These are phyloP conservation scores for Siniperca chuatsi DNA, from an alignment of 2,113 vertebrate species.

Conservation along the genomic window DNA sequence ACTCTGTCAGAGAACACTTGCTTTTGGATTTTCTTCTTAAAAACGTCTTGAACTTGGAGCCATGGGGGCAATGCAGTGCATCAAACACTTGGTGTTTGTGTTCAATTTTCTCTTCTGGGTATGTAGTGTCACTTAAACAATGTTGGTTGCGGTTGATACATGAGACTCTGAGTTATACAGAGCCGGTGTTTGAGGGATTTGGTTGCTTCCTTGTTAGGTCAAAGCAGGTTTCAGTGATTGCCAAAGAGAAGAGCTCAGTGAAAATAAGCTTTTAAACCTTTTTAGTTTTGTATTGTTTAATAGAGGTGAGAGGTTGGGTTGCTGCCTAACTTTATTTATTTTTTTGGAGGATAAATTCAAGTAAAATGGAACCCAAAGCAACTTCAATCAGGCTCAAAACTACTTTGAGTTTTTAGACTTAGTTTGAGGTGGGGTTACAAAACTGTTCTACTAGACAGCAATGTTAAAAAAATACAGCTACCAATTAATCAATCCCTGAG, in stretches of 20 bases:
- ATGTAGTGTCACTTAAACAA: conserved; percentile 51
- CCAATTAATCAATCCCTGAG: background rate
- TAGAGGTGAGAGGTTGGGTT: background rate
- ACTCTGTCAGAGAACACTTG: background rate
- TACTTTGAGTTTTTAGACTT: background rate
- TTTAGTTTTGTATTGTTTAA: conserved; percentile 8
- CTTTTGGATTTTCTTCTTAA: background rate
- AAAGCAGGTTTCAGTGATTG: background rate
- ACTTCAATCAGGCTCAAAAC: background rate
- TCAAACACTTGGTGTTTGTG: conserved; percentile 91
- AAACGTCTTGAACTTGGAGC: conserved; percentile 33
- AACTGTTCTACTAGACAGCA: background rate
- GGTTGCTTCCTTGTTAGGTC: background rate
- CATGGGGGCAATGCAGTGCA: conserved; percentile 87
- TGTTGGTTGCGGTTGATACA: background rate
- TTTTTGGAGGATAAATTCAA: background rate
- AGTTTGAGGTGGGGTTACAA: background rate
- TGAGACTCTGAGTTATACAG: background rate
- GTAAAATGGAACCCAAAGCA: background rate
- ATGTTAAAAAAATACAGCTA: background rate
- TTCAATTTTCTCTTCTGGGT: conserved; percentile 97
- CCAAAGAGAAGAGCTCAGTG: background rate
- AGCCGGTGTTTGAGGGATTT: background rate
- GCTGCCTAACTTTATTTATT: background rate
- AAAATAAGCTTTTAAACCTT: background rate